Evolutionary conservation across 2,888 invertebrate species (phyloP), one percentile per base, ranked within the genome.

Genomic region (Erebia palarica): DNA sequence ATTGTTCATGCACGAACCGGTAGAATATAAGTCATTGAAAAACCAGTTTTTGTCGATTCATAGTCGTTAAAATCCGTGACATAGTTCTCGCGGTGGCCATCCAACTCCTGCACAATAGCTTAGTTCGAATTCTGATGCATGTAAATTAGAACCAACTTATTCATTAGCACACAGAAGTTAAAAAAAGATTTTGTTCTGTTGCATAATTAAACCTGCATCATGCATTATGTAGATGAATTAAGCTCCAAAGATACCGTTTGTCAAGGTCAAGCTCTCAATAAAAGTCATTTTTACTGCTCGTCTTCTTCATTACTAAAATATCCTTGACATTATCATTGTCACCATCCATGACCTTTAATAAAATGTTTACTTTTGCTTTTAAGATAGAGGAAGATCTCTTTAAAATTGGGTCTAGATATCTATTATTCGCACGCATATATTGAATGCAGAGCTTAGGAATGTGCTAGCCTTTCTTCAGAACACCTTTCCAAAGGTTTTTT

Each of bases 141-240:
- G 1, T 9, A 18, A 55, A 18, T 10, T 10, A 14, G 16, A 53
- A 53, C 14, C 14, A 18, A 55, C 2, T 11, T 57, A 57, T 57
- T 57, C 57, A 57, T 57, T 21, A 13, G 21, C 21, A 13, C 57
- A 4, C 10, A 27, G 36, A 14, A 8, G n/a, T 1, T 27, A 0
- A 59, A 7, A 59, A 4, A 36, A 8, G 36, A 14, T 59, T 59
- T 27, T 36, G 36, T 36, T 59, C 36, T n/a, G n/a, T 36, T 59
- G 58, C 59, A 59, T 59, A 59, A 59, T 59, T 59, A n/a, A 42
- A n/a, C 59, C n/a, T 42, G n/a, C 13, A 58, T 36, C 18, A 14
- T 47, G 47, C 47, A 14, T 42, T 51, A 49, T 51, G n/a, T 59
- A 16, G 42, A 59, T 42, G 59, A 10, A 27, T n/a, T 36, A 36